A percentile compares a stretch with the other conserved stretches of the same genome.
phyloP scores from a whole-genome alignment of 2,797 vertebrate species.

The Acanthurus lineatus region DNA sequence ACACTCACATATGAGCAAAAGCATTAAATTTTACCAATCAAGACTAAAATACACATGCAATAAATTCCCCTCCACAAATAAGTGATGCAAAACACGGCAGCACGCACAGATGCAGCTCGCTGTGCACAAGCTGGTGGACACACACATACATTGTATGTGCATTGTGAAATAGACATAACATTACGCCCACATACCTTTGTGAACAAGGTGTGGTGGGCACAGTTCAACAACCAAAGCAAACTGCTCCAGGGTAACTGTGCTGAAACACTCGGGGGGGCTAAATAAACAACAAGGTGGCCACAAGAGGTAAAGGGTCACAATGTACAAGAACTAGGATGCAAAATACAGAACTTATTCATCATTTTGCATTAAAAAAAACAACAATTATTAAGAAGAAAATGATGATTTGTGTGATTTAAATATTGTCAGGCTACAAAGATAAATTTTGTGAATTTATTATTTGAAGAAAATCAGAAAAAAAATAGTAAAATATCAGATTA shows the following conservation, averaged over 20 bases:
- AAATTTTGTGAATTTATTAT: not conserved
- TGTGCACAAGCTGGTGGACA: not conserved
- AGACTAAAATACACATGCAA: not conserved
- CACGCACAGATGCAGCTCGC: not conserved
- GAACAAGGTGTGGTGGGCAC: slow-evolving; percentile 73
- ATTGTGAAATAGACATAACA: not conserved
- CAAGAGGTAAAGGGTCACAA: slow-evolving; percentile 27
- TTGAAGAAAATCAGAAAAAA: not conserved
- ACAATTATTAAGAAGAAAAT: not conserved
- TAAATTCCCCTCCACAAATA: not conserved
- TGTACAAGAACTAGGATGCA: not conserved
- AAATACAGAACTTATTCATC: not conserved
- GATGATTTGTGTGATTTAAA: not conserved
- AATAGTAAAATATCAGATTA: too few relatives aligned
- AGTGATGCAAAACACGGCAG: not conserved
- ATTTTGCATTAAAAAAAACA: not conserved
- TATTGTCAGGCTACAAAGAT: not conserved
- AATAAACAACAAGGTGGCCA: slow-evolving; percentile 35
- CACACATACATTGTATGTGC: not conserved
- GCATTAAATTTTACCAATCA: slow-evolving; percentile 21
- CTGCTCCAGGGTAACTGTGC: slow-evolving; percentile 74
- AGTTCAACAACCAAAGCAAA: slow-evolving; percentile 67
- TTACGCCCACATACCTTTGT: slow-evolving; percentile 70
- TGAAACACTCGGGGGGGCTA: slow-evolving; percentile 39
- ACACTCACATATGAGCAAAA: not conserved